Evolutionary conservation across 2,888 invertebrate genomes (phyloP).

Genomic region (Drosophila nr. medialis): DNA sequence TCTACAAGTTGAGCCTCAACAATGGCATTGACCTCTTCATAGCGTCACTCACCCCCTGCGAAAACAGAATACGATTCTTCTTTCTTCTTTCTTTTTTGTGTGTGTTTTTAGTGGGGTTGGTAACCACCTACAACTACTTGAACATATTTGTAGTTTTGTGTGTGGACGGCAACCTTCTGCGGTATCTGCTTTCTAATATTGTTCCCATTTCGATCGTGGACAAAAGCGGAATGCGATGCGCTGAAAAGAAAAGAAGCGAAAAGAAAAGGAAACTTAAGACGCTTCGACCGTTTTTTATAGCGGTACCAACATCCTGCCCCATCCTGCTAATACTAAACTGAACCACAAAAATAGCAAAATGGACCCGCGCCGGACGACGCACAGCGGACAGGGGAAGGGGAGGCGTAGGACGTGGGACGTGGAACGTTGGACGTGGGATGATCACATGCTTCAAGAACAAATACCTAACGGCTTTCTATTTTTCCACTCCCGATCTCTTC

Average conservation of each 20-base stretch:
- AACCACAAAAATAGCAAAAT: slow-evolving; percentile 51
- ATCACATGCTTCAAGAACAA: slow-evolving; percentile 68
- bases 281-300: slow-evolving; percentile 73
- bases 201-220: slow-evolving; percentile 47
- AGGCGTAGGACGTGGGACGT: neutral
- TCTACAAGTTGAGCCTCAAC: neutral
- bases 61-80: neutral
- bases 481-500: slow-evolving; percentile 8
- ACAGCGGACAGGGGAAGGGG: neutral
- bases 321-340: slow-evolving; percentile 17
- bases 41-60: neutral
- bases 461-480: slow-evolving; percentile 73
- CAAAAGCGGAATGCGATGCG: slow-evolving; percentile 43
- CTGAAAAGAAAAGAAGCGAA: slow-evolving; percentile 16
- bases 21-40: slow-evolving; percentile 38
- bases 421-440: slow-evolving; percentile 56
- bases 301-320: slow-evolving; percentile 81
- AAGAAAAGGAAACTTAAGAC: slow-evolving; percentile 77
- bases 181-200: slow-evolving; percentile 64
- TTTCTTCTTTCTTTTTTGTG: neutral
- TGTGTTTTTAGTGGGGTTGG: slow-evolving; percentile 9
- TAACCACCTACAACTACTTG: slow-evolving; percentile 50
- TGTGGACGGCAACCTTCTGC: slow-evolving; percentile 56
- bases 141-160: slow-evolving; percentile 8
- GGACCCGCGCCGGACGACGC: slow-evolving; percentile 62